Evolutionary conservation across 2,888 invertebrate species (phyloP).

Genomic region (Apamea crenata): DNA sequence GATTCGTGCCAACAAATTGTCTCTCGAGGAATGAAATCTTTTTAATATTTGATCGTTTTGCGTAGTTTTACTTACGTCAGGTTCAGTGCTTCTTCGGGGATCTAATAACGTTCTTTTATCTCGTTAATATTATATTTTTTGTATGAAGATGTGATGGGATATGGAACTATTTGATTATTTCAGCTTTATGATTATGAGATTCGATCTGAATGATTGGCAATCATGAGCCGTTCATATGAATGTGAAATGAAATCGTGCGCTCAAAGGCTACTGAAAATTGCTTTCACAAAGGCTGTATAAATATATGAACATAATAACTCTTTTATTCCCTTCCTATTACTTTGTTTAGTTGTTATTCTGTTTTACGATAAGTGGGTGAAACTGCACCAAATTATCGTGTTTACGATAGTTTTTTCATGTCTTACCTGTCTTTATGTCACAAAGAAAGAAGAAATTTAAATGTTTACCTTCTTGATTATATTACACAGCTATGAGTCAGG

Average conservation of each 20-base stretch:
- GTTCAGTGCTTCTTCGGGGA: background rate
- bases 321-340: constrained; percentile 5
- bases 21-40: constrained; percentile 53
- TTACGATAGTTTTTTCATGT: constrained; percentile 1
- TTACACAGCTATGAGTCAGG: background rate
- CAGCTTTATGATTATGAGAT: background rate
- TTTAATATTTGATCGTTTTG: constrained; percentile 53
- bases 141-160: background rate
- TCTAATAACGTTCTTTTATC: background rate
- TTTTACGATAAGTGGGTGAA: constrained; percentile 35
- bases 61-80: constrained; percentile 2
- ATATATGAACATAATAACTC: constrained; percentile 22
- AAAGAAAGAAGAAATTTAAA: constrained; percentile 14
- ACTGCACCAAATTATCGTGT: constrained; percentile 18
- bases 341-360: constrained; percentile 1
- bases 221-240: constrained; percentile 21
- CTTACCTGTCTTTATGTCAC: background rate
- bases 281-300: constrained; percentile 3
- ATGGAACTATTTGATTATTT: constrained; percentile 3
- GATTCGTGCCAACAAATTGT: constrained; percentile 43
- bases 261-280: constrained; percentile 19
- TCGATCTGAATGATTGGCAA: constrained; percentile 33
- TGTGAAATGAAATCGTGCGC: constrained; percentile 19
- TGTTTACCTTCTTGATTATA: background rate
- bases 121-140: background rate